These are phyloP conservation scores for Acrobasis suavella DNA, from an alignment of 2,888 invertebrate species.

Conservation along the genomic window DNA sequence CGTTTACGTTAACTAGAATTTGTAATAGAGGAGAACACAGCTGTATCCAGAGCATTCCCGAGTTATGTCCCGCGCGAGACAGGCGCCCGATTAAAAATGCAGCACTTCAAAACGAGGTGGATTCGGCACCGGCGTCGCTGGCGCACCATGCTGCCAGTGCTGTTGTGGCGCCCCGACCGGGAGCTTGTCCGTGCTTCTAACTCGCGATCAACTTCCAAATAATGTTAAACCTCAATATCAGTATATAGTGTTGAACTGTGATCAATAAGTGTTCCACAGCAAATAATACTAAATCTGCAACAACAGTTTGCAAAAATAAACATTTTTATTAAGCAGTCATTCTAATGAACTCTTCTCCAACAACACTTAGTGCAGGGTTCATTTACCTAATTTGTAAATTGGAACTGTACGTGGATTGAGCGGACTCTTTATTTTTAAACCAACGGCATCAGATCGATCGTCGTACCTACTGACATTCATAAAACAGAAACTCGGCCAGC, in stretches of 20 bases:
- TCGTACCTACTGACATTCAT: constrained; percentile 56
- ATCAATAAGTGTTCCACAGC: background rate
- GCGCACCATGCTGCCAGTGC: constrained; percentile 70
- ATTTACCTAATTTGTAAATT: constrained; percentile 37
- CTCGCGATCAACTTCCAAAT: constrained; percentile 9
- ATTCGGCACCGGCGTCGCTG: constrained; percentile 72
- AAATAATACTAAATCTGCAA: no score
- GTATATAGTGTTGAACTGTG: constrained; percentile 1
- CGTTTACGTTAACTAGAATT: constrained; percentile 79
- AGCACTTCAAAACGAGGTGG: constrained; percentile 75
- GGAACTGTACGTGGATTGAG: constrained; percentile 41
- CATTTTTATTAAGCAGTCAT: background rate
- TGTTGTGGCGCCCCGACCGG: constrained; percentile 58
- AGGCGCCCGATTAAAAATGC: constrained; percentile 78
- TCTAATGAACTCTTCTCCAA: background rate
- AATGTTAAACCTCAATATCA: no score
- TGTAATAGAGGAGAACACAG: constrained; percentile 75
- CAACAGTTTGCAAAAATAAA: no score
- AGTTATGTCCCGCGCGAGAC: constrained; percentile 81
- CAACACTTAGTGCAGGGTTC: constrained; percentile 3
- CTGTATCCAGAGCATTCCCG: constrained; percentile 73
- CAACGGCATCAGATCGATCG: constrained; percentile 62
- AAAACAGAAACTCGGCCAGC: constrained; percentile 61
- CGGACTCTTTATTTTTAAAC: constrained; percentile 61
- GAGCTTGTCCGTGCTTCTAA: constrained; percentile 43